These are phyloP conservation scores for Carterocephalus palaemon DNA, from an alignment of 2,888 invertebrate genomes.

Conservation along the genomic window DNA sequence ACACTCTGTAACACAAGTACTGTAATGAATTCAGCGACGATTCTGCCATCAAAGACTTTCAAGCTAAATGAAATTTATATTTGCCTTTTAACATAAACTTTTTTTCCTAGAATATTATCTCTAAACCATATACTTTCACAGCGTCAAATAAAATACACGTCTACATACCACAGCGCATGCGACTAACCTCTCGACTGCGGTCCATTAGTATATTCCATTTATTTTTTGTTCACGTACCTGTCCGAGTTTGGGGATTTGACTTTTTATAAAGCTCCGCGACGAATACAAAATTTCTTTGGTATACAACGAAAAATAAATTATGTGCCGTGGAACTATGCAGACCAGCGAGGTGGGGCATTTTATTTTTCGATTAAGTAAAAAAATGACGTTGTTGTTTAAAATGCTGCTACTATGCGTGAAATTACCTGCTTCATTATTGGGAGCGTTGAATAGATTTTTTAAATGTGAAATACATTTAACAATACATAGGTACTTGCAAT, in stretches of 20 bases:
- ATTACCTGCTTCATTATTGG: constrained; percentile 1
- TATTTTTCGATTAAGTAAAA: constrained; percentile 59
- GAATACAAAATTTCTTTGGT: constrained; percentile 74
- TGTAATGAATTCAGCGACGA: no score
- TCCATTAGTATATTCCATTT: constrained; percentile 79
- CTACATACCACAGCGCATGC: constrained; percentile 54
- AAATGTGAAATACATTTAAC: background rate
- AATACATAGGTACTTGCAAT: no score
- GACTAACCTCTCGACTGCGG: constrained; percentile 67
- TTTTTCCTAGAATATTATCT: no score
- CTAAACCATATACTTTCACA: no score
- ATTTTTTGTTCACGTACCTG: constrained; percentile 79
- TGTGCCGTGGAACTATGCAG: constrained; percentile 61
- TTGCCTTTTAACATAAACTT: no score
- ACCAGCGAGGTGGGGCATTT: constrained; percentile 45
- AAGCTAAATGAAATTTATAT: no score
- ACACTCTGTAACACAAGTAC: no score
- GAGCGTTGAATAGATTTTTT: background rate
- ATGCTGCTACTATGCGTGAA: constrained; percentile 10
- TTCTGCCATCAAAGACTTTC: no score
- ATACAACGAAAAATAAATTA: constrained; percentile 71
- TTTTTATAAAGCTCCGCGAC: constrained; percentile 73
- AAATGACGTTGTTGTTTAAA: constrained; percentile 28
- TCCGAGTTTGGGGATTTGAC: constrained; percentile 73
- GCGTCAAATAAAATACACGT: constrained; percentile 6